Evolutionary conservation across 1,140 invertebrate genomes (phyloP), one percentile per base, ranked within the genome.

Genomic region (Drosophila lini): DNA sequence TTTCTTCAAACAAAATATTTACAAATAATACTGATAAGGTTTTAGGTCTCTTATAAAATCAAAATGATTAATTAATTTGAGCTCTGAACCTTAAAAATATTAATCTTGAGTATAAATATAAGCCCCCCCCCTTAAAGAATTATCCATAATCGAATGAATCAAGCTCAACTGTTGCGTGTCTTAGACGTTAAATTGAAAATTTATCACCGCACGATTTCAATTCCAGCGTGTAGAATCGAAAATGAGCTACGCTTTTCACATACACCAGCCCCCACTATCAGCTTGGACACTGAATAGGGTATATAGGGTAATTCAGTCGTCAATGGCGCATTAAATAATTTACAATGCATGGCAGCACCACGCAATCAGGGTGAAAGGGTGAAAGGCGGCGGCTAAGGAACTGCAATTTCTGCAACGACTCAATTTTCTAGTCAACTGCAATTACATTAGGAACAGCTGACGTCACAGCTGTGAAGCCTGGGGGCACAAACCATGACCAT

Each of bases 311-410:
- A 75, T 65, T 57, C 41, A 5, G 38, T 50, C 52, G 42, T 36
- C 52, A 59, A 58, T 71, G 68, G 36, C 36, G 68, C 74, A 77
- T 68, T 77, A 60, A 77, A 77, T 77, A 68, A 77, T 68, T 60
- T 55, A 77, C 45, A 47, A 68, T 15, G 36, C 53, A 36, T 53
- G 73, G 36, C 53, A 8, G 52, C 19, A 25, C 32, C 52, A 74
- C 67, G 70, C 70, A 73, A 73, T 71, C 56, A 28, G 45, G 32
- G 32, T 25, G 50, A 53, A 53, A 53, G 50, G 50, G 45, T 22
- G 45, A 71, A 62, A 41, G 45, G 36, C 16, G 45, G 36, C 16
- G 9, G 7, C 13, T n/a, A 42, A 34, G 15, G 38, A 52, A 73
- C 61, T 61, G 34, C 36, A 40, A 50, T 60, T 68, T 50, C 45